phyloP scores from a whole-genome alignment of 2,113 vertebrate genomes.

The Bettongia penicillata region DNA sequence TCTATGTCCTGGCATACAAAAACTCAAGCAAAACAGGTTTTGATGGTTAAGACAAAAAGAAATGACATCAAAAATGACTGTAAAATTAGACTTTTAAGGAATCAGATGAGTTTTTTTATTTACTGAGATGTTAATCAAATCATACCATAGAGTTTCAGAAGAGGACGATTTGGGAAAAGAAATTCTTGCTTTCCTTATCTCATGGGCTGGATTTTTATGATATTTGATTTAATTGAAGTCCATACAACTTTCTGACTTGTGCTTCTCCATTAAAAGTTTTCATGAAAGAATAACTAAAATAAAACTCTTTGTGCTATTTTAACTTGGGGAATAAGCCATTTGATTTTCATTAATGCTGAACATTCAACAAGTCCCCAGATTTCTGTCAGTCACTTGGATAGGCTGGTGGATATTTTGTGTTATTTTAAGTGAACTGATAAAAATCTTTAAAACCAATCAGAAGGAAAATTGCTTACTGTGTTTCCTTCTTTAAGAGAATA shows the following conservation, averaged over 20 bases:
- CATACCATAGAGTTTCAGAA: slow-evolving; percentile 37
- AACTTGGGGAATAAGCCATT: slow-evolving; percentile 65
- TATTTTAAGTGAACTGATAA: slow-evolving; percentile 67
- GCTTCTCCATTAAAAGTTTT: slow-evolving; percentile 46
- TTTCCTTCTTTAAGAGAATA: slow-evolving; percentile 15
- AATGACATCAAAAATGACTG: background rate
- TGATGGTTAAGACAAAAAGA: background rate
- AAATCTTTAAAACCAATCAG: slow-evolving; percentile 73
- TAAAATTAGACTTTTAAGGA: slow-evolving; percentile 31
- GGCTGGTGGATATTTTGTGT: slow-evolving; percentile 41
- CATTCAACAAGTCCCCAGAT: slow-evolving; percentile 63
- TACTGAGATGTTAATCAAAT: slow-evolving; percentile 42
- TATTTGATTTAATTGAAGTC: slow-evolving; percentile 54
- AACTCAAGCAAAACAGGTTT: background rate
- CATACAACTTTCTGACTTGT: background rate
- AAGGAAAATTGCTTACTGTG: slow-evolving; percentile 15
- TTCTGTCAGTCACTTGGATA: slow-evolving; percentile 61
- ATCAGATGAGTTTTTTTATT: slow-evolving; percentile 23
- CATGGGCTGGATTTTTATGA: slow-evolving; percentile 24
- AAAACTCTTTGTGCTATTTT: slow-evolving; percentile 52
- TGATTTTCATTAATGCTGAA: slow-evolving; percentile 62
- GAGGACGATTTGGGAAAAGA: slow-evolving; percentile 15
- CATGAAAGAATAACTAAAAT: slow-evolving; percentile 44
- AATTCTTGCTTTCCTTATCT: background rate
- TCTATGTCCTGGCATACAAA: too few species aligned